These are phyloP conservation scores for Nowickia ferox DNA, from an alignment of 2,888 invertebrate genomes.

Conservation along the genomic window DNA sequence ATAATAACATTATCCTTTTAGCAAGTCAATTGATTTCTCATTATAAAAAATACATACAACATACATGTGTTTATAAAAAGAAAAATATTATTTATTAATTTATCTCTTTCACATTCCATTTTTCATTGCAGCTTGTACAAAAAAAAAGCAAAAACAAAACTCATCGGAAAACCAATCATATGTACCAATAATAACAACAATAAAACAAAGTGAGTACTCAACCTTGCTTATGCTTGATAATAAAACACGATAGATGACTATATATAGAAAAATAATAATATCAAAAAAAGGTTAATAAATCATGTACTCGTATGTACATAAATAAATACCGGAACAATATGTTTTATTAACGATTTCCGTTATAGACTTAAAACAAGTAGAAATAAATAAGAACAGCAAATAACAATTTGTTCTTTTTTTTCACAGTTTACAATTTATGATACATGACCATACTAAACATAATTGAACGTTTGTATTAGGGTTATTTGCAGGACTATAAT, in stretches of 20 bases:
- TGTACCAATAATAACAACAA: slow-evolving; percentile 17
- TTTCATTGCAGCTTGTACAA: slow-evolving; percentile 21
- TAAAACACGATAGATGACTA: background rate
- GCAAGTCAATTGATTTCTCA: too few species aligned
- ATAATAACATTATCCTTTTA: too few species aligned
- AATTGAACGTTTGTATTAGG: slow-evolving; percentile 16
- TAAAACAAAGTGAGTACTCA: slow-evolving; percentile 36
- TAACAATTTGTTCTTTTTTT: background rate
- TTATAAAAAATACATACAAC: background rate
- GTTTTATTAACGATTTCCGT: slow-evolving; percentile 69
- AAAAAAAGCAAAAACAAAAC: background rate
- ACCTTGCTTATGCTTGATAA: background rate
- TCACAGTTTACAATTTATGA: slow-evolving; percentile 7
- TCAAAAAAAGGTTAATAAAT: slow-evolving; percentile 37
- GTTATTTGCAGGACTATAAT: background rate
- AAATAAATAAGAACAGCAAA: slow-evolving; percentile 18
- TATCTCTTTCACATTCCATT: background rate
- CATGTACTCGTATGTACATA: background rate
- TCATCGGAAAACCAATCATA: background rate
- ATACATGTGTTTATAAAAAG: background rate
- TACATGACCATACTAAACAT: slow-evolving; percentile 20
- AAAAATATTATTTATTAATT: too few species aligned
- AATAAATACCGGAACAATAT: slow-evolving; percentile 56
- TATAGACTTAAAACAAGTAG: slow-evolving; percentile 29
- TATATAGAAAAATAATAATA: background rate